Conservation (phyloP, 1,140 invertebrate genomes). For the Zaprionus tsacasi region DNA sequence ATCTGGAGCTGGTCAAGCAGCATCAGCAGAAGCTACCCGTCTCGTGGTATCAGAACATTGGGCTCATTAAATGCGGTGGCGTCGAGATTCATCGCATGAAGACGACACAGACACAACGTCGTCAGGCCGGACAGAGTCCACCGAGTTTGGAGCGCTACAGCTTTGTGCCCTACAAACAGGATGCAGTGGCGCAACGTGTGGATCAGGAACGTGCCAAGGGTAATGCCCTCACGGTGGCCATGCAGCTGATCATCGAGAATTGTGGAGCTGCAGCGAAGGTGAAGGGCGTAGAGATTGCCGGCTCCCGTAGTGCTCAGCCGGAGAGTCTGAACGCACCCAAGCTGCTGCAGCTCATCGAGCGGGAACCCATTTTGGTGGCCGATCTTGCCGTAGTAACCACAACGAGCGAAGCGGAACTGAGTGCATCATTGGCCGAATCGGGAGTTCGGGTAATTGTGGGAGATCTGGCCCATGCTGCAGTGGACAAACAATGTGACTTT, state of each 20-base stretch:
- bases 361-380: constrained; percentile 88
- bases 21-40: constrained; percentile 86
- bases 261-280: constrained; percentile 87
- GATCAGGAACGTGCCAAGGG: constrained; percentile 85
- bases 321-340: constrained; percentile 87
- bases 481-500: constrained; percentile 89
- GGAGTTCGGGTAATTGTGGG: constrained; percentile 86
- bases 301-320: constrained; percentile 84
- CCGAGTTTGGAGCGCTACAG: constrained; percentile 93
- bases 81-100: constrained; percentile 96
- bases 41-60: constrained; percentile 90
- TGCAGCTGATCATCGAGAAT: constrained; percentile 93
- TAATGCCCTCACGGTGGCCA: constrained; percentile 86
- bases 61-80: constrained; percentile 92
- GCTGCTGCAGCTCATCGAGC: constrained; percentile 86
- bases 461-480: constrained; percentile 84
- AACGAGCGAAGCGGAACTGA: constrained; percentile 83
- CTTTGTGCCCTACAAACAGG: constrained; percentile 90
- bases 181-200: constrained; percentile 74
- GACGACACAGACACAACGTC: constrained; percentile 93
- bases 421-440: constrained; percentile 51
- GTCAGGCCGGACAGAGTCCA: constrained; percentile 89
- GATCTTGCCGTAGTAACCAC: constrained; percentile 85
- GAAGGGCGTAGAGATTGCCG: constrained; percentile 90
- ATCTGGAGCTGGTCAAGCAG: constrained; percentile 85